These are phyloP conservation scores for Arctocebus calabarensis DNA, from an alignment of 2,797 vertebrate species.

Conservation along the genomic window DNA sequence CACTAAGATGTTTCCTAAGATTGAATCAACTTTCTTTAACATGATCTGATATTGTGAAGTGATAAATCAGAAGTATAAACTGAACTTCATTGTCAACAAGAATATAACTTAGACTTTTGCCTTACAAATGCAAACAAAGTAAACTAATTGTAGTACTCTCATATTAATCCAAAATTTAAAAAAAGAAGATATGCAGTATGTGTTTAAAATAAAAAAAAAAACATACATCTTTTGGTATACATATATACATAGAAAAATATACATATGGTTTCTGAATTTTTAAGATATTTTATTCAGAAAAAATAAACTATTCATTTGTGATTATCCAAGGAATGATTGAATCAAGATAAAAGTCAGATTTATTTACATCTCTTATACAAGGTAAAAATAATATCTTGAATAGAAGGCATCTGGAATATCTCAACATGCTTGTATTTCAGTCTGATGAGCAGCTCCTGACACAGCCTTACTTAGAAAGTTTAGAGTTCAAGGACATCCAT, in stretches of 20 bases:
- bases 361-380: neutral
- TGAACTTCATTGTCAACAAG: neutral
- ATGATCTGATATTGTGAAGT: neutral
- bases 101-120: too few species aligned
- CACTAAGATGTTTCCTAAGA: neutral
- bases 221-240: too few species aligned
- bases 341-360: conserved; percentile 9
- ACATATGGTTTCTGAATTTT: too few species aligned
- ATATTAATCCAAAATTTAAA: too few species aligned
- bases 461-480: neutral
- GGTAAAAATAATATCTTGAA: neutral
- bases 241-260: too few species aligned
- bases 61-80: conserved; percentile 6
- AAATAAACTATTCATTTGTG: conserved; percentile 1
- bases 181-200: too few species aligned
- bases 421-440: neutral
- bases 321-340: neutral
- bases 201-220: too few species aligned
- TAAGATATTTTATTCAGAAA: too few species aligned
- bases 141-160: too few species aligned
- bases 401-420: neutral
- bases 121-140: too few species aligned
- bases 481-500: neutral
- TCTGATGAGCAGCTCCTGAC: neutral
- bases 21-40: neutral